Conservation (phyloP, 2,888 invertebrate genomes). For the Folsomia candida region DNA sequence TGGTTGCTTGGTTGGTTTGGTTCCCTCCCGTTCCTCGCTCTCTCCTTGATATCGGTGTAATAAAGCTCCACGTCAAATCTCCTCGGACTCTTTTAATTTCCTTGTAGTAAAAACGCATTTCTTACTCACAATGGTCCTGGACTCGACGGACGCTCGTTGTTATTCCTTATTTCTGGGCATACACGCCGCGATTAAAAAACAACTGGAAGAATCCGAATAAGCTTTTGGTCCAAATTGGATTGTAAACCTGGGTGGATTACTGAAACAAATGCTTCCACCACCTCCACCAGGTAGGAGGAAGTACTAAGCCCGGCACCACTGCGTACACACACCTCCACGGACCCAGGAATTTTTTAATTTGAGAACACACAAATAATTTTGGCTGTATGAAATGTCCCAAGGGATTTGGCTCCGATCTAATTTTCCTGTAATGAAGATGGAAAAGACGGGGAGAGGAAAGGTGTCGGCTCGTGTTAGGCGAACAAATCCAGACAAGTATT, state of each 20-base stretch:
- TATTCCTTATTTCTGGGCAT: background rate
- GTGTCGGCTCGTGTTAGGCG: background rate
- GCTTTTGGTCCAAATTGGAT: background rate
- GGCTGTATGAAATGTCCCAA: background rate
- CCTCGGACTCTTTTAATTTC: slow-evolving; percentile 17
- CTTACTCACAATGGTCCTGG: background rate
- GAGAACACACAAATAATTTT: background rate
- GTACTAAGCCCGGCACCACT: background rate
- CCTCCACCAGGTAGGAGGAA: background rate
- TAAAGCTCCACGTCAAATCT: slow-evolving; percentile 19
- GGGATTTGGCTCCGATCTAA: slow-evolving; percentile 1
- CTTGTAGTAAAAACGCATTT: slow-evolving; percentile 11
- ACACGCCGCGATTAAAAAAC: background rate
- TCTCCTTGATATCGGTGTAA: background rate
- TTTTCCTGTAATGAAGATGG: slow-evolving; percentile 2
- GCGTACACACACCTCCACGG: background rate
- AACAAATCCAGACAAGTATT: background rate
- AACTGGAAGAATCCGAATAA: background rate
- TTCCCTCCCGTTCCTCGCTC: background rate
- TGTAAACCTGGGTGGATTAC: slow-evolving; percentile 1
- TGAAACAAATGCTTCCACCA: background rate
- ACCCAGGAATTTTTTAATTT: background rate
- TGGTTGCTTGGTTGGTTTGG: background rate
- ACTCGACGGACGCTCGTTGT: too few relatives aligned
- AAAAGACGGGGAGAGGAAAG: background rate